These are phyloP conservation scores for Crambe crambe DNA, from an alignment of 37 sponge, comb jelly and placozoan genomes.

Conservation along the genomic window DNA sequence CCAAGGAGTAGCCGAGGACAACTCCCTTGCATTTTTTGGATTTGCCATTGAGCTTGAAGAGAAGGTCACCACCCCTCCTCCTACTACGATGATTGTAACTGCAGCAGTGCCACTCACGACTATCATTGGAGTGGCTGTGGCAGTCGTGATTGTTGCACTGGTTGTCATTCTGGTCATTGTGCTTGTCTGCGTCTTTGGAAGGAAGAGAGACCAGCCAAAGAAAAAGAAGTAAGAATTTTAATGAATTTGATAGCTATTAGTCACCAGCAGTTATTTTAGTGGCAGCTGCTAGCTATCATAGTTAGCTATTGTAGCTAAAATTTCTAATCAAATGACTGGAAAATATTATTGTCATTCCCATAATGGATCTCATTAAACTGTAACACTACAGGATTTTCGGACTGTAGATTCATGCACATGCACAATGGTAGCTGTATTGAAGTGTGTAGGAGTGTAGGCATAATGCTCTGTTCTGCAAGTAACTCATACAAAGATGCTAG, in stretches of 20 bases:
- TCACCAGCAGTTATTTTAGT: too few species aligned
- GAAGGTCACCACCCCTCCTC: neutral
- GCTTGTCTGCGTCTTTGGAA: slow-evolving; percentile 23
- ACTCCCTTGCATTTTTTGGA: neutral
- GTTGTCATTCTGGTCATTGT: slow-evolving; percentile 26
- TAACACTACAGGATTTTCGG: too few species aligned
- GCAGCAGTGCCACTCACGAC: neutral
- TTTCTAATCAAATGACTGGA: too few species aligned
- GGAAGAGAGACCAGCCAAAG: slow-evolving; percentile 21
- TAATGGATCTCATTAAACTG: too few species aligned
- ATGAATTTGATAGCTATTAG: neutral
- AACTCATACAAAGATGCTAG: too few species aligned
- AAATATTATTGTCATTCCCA: too few species aligned
- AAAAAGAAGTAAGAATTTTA: neutral
- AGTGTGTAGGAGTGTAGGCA: too few species aligned
- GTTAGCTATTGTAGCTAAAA: too few species aligned
- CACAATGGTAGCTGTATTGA: too few species aligned
- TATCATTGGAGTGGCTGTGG: neutral
- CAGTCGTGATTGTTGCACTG: slow-evolving; percentile 16
- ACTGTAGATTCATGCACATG: too few species aligned
- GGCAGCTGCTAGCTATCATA: too few species aligned
- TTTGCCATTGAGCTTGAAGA: slow-evolving; percentile 4
- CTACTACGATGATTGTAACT: neutral
- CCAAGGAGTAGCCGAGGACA: neutral
- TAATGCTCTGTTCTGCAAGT: too few species aligned